Percentiles rank a stretch among this genome's conserved stretches.
Evolutionary conservation across 2,113 vertebrate species (phyloP).

Genomic region (Myotis brandtii): DNA sequence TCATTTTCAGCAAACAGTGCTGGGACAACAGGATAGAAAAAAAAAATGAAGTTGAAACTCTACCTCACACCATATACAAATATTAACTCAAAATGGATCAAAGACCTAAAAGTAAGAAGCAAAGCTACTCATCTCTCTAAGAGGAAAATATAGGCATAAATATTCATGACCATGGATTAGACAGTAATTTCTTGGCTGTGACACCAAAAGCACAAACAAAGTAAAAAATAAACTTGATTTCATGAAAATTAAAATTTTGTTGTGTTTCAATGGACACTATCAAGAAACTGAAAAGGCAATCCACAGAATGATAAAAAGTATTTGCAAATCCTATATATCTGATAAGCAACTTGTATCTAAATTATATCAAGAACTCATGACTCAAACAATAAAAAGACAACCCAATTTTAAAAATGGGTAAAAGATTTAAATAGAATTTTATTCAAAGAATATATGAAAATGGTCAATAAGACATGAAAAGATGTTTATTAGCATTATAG

Average conservation of each 20-base stretch:
- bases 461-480: background rate
- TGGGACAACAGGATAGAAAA: background rate
- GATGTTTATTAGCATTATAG: background rate
- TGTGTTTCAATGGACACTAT: background rate
- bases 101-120: background rate
- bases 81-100: background rate
- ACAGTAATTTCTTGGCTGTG: background rate
- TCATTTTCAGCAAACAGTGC: background rate
- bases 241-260: background rate
- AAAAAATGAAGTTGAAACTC: background rate
- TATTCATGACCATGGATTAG: background rate
- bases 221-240: background rate
- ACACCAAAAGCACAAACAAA: slow-evolving; percentile 7
- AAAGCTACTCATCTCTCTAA: background rate
- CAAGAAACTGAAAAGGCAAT: background rate
- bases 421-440: background rate
- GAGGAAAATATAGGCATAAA: background rate
- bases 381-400: slow-evolving; percentile 1
- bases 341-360: background rate
- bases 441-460: background rate
- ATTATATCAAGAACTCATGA: background rate
- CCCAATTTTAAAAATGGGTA: background rate
- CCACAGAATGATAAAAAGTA: background rate
- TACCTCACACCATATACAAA: background rate
- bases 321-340: background rate